These are phyloP conservation scores for Caenorhabditis angaria DNA, from an alignment of 2,888 invertebrate genomes.

Conservation along the genomic window DNA sequence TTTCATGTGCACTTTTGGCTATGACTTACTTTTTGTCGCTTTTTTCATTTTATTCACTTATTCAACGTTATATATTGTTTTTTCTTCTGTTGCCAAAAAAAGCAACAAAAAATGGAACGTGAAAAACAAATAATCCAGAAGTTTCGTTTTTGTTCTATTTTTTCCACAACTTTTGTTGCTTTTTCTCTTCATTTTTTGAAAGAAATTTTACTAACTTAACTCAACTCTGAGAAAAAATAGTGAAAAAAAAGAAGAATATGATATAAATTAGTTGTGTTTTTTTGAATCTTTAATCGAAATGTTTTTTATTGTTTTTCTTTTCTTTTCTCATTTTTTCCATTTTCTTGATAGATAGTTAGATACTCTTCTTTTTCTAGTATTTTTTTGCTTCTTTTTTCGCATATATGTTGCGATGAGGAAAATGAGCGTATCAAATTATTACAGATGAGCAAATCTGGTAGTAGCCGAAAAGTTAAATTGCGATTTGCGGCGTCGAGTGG, in stretches of 20 bases:
- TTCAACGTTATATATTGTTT: background rate
- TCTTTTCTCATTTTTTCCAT: background rate
- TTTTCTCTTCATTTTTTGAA: too few relatives aligned
- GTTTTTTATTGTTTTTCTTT: background rate
- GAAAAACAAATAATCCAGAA: constrained; percentile 1
- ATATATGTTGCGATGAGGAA: background rate
- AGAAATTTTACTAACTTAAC: too few relatives aligned
- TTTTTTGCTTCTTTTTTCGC: background rate
- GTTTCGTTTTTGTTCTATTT: background rate
- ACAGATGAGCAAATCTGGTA: constrained; percentile 45
- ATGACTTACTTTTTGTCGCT: background rate
- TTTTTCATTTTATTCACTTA: background rate
- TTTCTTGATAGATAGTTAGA: background rate
- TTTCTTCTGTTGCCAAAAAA: background rate
- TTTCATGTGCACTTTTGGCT: too few relatives aligned
- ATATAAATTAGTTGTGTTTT: background rate
- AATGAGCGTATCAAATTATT: constrained; percentile 7
- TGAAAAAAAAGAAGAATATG: background rate
- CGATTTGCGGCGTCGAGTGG: constrained; percentile 28
- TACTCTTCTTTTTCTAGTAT: background rate
- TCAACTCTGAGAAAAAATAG: background rate
- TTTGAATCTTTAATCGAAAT: background rate
- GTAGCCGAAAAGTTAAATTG: constrained; percentile 38
- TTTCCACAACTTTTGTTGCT: background rate
- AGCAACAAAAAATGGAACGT: background rate